phyloP scores from a whole-genome alignment of 1,140 invertebrate genomes.

The Meloidogyne hapla region DNA sequence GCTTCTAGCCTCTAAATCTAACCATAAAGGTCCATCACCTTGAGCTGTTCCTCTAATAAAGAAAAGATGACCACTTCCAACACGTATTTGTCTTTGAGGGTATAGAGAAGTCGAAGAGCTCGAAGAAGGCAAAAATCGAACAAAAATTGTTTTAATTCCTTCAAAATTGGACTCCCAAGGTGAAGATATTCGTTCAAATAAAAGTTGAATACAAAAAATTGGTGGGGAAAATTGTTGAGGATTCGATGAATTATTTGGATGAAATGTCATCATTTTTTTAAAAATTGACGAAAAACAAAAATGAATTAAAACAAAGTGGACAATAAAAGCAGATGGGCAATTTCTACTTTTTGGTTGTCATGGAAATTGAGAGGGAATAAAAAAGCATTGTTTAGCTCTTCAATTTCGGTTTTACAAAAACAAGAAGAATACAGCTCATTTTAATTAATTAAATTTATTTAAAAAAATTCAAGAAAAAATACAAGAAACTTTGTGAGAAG shows the following conservation, averaged over 20 bases:
- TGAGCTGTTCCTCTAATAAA: background rate
- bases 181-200: slow-evolving; percentile 24
- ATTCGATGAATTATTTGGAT: background rate
- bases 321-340: background rate
- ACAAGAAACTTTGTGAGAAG: no score
- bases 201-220: slow-evolving; percentile 11
- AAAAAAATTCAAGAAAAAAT: no score
- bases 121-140: slow-evolving; percentile 11
- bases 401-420: no score
- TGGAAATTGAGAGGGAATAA: background rate
- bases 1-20: background rate
- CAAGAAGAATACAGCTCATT: no score
- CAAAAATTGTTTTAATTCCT: background rate
- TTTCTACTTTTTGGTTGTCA: background rate
- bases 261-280: background rate
- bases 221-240: background rate
- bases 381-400: no score
- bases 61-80: slow-evolving; percentile 17
- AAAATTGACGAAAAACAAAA: background rate
- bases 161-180: slow-evolving; percentile 23
- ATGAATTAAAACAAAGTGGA: background rate
- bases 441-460: no score
- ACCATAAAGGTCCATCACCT: background rate
- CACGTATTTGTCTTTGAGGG: slow-evolving; percentile 8
- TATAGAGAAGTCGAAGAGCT: background rate